Conservation (phyloP, 2,888 invertebrate species). For the Bugula neritina region DNA sequence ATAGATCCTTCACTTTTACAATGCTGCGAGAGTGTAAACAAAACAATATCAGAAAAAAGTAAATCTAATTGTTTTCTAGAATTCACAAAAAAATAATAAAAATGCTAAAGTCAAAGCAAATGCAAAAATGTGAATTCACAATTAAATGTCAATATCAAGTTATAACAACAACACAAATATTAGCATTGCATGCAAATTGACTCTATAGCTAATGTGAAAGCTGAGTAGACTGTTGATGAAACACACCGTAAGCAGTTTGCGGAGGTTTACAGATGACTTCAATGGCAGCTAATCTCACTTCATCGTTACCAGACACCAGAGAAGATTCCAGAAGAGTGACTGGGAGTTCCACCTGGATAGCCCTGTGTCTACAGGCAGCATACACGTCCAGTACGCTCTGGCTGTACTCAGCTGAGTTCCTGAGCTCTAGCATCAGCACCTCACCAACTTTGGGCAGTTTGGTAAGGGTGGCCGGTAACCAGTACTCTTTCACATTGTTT, state of each 20-base stretch:
- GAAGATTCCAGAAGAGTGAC: background rate
- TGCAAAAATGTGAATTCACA: too few species aligned
- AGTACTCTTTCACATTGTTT: slow-evolving; percentile 42
- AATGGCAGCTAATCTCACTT: background rate
- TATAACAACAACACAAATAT: too few species aligned
- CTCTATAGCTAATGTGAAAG: too few species aligned
- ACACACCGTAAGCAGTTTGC: too few species aligned
- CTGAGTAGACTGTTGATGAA: too few species aligned
- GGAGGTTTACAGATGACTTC: background rate
- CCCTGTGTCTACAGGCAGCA: background rate
- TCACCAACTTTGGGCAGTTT: slow-evolving; percentile 32
- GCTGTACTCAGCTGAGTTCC: background rate
- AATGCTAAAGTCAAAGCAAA: too few species aligned
- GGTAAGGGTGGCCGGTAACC: slow-evolving; percentile 43
- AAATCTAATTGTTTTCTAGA: too few species aligned
- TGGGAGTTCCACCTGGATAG: background rate
- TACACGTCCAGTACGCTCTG: background rate
- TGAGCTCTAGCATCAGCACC: background rate
- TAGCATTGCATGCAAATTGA: too few species aligned
- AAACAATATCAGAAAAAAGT: too few species aligned
- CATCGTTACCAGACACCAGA: slow-evolving; percentile 1
- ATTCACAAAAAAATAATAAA: too few species aligned
- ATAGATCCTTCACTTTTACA: background rate
- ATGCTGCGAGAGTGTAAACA: too few species aligned
- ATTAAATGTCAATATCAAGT: too few species aligned